A percentile compares a stretch with the other conserved stretches of the same genome.
These are phyloP conservation scores for Hypocryptadius cinnamomeus DNA, from an alignment of 2,113 vertebrate species.

Conservation along the genomic window DNA sequence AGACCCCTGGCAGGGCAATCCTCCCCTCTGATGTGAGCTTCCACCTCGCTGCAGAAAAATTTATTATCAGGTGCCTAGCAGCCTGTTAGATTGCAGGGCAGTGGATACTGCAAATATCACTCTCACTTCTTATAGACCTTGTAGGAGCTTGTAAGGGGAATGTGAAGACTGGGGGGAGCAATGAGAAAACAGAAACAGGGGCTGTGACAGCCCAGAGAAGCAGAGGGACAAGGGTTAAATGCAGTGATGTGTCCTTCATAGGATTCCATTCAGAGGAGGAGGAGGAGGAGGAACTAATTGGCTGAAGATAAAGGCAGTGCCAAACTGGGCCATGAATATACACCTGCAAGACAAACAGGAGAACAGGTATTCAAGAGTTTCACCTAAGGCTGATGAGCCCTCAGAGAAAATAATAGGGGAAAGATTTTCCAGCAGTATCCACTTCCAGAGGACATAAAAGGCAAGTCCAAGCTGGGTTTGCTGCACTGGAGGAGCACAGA, in stretches of 20 bases:
- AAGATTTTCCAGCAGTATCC: background rate
- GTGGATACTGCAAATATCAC: background rate
- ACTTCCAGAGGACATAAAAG: background rate
- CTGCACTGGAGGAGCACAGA: background rate
- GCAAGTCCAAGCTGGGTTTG: background rate
- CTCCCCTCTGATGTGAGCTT: background rate
- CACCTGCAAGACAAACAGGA: background rate
- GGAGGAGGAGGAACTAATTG: background rate
- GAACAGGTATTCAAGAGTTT: background rate
- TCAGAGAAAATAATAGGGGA: background rate
- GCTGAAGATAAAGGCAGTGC: background rate
- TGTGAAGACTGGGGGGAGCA: background rate
- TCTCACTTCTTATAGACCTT: background rate
- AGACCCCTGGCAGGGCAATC: background rate
- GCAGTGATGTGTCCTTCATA: background rate
- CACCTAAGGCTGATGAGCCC: background rate
- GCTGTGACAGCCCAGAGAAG: background rate
- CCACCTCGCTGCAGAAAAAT: background rate
- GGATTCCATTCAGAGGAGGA: background rate
- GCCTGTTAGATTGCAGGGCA: background rate
- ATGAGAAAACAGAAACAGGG: background rate
- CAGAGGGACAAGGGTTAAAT: background rate
- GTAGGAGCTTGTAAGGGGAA: background rate
- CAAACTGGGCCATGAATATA: background rate
- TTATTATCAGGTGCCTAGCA: background rate